These are phyloP conservation scores for Tetanocera ferruginea DNA, from an alignment of 2,888 invertebrate species.

Conservation along the genomic window DNA sequence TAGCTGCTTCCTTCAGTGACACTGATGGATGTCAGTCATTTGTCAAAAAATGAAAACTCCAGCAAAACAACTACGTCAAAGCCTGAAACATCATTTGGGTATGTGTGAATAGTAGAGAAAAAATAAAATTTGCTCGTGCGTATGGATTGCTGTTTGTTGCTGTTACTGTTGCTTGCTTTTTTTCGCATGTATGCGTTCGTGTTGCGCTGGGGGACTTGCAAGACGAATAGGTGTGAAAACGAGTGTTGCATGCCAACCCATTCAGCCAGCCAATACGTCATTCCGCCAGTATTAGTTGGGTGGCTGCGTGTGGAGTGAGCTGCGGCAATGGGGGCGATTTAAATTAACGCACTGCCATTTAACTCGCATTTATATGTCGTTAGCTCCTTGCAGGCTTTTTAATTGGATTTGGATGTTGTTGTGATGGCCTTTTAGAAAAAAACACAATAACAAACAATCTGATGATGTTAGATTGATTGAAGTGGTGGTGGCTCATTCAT, in stretches of 20 bases:
- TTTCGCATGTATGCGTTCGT: background rate
- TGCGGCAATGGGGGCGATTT: background rate
- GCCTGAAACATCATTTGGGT: constrained; percentile 11
- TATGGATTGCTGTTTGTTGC: background rate
- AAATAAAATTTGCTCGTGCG: background rate
- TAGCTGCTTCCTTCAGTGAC: constrained; percentile 52
- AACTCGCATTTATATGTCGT: constrained; percentile 49
- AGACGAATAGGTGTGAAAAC: constrained; percentile 32
- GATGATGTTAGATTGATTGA: background rate
- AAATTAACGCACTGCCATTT: constrained; percentile 49
- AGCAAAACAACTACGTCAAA: background rate
- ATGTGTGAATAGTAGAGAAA: constrained; percentile 8
- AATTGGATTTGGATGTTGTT: constrained; percentile 53
- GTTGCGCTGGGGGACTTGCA: constrained; percentile 18
- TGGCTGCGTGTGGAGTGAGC: background rate
- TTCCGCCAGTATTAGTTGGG: background rate
- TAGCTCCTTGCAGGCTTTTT: constrained; percentile 51
- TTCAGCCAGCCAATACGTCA: background rate
- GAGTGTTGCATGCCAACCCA: constrained; percentile 20
- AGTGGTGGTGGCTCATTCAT: background rate
- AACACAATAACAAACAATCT: background rate
- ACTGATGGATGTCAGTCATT: constrained; percentile 68
- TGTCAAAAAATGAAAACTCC: constrained; percentile 60
- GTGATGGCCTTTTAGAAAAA: background rate
- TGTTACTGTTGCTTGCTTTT: background rate